A percentile compares a stretch with the other conserved stretches of the same genome.
phyloP scores from a whole-genome alignment of 2,797 vertebrate species.

The Lacerta agilis region DNA sequence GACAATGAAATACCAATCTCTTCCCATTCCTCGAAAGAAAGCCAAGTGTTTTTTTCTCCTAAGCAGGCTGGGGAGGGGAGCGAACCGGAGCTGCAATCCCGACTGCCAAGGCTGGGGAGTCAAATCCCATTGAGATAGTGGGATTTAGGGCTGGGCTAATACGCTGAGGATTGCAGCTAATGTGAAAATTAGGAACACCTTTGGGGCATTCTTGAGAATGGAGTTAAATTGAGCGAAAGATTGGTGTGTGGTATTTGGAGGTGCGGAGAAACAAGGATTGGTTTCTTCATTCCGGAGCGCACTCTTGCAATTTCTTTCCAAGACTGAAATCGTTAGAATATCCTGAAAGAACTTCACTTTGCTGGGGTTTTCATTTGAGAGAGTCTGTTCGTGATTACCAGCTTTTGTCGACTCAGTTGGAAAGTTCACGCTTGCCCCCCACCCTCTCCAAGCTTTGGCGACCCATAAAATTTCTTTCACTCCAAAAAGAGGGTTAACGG shows the following conservation, averaged over 20 bases:
- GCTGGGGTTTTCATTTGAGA: neutral
- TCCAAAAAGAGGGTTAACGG: neutral
- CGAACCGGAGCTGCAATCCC: neutral
- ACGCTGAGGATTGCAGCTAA: neutral
- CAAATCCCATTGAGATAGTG: neutral
- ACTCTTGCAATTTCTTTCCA: neutral
- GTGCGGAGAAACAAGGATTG: neutral
- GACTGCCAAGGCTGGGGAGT: neutral
- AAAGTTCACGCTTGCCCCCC: neutral
- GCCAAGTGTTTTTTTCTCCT: neutral
- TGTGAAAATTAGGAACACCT: slow-evolving; percentile 8
- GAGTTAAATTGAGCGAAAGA: slow-evolving; percentile 7
- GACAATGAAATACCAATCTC: neutral
- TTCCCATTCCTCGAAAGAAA: neutral
- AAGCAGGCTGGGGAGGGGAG: neutral
- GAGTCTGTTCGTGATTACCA: neutral
- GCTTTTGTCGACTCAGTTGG: neutral
- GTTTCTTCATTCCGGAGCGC: neutral
- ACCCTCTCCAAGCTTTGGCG: neutral
- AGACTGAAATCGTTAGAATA: neutral
- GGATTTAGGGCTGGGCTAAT: neutral
- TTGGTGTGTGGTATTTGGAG: neutral
- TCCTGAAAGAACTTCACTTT: neutral
- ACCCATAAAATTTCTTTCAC: neutral
- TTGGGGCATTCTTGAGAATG: neutral